phyloP scores from a whole-genome alignment of 1,140 invertebrate species.

The Bicyclus anynana region DNA sequence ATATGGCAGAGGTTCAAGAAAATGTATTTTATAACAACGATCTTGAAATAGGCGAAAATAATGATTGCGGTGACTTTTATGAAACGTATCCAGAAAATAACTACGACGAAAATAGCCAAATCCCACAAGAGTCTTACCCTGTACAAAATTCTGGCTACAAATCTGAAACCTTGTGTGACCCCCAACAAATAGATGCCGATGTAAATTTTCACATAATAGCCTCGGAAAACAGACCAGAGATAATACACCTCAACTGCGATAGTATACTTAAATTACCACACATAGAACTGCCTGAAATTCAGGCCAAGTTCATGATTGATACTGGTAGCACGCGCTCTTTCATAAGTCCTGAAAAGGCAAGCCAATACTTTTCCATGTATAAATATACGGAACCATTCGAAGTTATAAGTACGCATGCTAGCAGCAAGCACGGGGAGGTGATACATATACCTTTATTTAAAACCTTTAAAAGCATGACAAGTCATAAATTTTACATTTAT shows the following conservation, averaged over 20 bases:
- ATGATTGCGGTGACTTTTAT: no score
- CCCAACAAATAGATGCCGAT: no score
- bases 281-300: conserved; percentile 16
- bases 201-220: background rate
- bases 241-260: conserved; percentile 14
- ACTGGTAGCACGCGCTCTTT: conserved; percentile 35
- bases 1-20: no score
- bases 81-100: no score
- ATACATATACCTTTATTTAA: conserved; percentile 20
- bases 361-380: conserved; percentile 21
- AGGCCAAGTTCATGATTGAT: conserved; percentile 24
- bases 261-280: conserved; percentile 15
- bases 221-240: background rate
- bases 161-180: no score
- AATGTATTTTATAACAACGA: no score
- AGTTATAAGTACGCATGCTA: conserved; percentile 25
- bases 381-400: conserved; percentile 12
- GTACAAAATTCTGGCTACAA: no score
- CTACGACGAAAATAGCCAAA: no score
- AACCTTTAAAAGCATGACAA: conserved; percentile 14
- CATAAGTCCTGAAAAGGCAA: conserved; percentile 26
- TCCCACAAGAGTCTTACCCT: no score
- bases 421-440: conserved; percentile 25
- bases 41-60: no score
- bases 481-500: background rate